A percentile compares a stretch with the other conserved stretches of the same genome.
phyloP scores from a whole-genome alignment of 1,140 invertebrate genomes.

The Brachionus plicatilis region DNA sequence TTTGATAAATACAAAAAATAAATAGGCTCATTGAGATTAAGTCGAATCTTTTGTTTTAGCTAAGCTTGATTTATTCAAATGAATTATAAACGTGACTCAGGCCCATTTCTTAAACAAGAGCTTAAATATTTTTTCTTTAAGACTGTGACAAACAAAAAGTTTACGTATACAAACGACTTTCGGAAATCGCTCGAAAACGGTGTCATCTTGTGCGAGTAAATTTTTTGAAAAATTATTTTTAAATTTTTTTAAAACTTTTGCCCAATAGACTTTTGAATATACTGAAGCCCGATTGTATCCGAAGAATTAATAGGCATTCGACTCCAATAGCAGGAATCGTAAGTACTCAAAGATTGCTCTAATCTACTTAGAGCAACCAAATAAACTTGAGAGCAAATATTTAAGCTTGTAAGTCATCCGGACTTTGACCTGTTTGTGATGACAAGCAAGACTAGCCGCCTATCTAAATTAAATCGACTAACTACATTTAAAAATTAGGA shows the following conservation, averaged over 20 bases:
- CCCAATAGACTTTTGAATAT: conserved; percentile 48
- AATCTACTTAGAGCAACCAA: not conserved
- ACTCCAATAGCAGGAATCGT: conserved; percentile 53
- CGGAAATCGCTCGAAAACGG: conserved; percentile 52
- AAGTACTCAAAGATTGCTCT: conserved; percentile 41
- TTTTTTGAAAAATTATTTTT: not conserved
- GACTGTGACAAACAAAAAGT: conserved; percentile 51
- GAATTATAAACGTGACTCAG: not conserved
- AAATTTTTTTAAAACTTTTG: not conserved
- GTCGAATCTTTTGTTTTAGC: not conserved
- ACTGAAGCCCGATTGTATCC: conserved; percentile 48
- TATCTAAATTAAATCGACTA: conserved; percentile 2
- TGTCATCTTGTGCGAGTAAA: conserved; percentile 53
- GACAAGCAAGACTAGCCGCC: not conserved
- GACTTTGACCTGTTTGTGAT: not conserved
- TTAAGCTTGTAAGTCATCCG: not conserved
- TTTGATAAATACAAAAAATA: not conserved
- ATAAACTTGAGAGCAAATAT: not conserved
- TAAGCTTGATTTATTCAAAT: conserved; percentile 8
- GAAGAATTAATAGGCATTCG: conserved; percentile 51
- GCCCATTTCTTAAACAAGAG: not conserved
- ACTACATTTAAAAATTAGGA: conserved; percentile 44
- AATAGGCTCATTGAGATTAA: not conserved
- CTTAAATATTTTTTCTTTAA: conserved; percentile 42
- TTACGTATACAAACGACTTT: conserved; percentile 51